Conservation (phyloP, 2,797 vertebrate genomes). For the Gila robusta region DNA sequence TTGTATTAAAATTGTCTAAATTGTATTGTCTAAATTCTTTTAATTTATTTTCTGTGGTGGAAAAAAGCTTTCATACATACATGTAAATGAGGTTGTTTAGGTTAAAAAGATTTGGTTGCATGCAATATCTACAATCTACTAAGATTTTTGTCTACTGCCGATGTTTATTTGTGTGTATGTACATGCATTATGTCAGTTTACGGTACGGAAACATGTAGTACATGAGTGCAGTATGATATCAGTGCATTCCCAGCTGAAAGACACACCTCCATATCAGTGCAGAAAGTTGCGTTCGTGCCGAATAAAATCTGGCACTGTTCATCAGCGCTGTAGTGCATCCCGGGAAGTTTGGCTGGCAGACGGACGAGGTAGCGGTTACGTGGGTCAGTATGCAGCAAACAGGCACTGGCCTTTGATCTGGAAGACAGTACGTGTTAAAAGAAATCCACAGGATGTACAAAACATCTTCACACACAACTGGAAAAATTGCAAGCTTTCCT, state of each 20-base stretch:
- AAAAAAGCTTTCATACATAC: background rate
- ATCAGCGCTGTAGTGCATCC: conserved; percentile 96
- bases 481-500: background rate
- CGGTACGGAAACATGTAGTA: background rate
- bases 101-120: background rate
- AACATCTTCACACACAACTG: background rate
- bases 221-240: conserved; percentile 2
- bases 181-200: background rate
- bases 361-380: conserved; percentile 83
- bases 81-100: background rate
- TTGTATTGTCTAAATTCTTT: no score
- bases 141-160: background rate
- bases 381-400: conserved; percentile 90
- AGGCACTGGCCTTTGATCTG: conserved; percentile 92
- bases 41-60: background rate
- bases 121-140: background rate
- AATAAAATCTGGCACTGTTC: conserved; percentile 98
- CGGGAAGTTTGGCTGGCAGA: conserved; percentile 93
- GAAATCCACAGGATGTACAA: background rate
- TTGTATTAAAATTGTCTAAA: no score
- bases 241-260: background rate
- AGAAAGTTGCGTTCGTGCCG: conserved; percentile 95
- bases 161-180: background rate
- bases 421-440: background rate
- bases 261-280: conserved; percentile 94